Evolutionary conservation across 2,797 vertebrate genomes (phyloP).

Genomic region (Staurois parvus): DNA sequence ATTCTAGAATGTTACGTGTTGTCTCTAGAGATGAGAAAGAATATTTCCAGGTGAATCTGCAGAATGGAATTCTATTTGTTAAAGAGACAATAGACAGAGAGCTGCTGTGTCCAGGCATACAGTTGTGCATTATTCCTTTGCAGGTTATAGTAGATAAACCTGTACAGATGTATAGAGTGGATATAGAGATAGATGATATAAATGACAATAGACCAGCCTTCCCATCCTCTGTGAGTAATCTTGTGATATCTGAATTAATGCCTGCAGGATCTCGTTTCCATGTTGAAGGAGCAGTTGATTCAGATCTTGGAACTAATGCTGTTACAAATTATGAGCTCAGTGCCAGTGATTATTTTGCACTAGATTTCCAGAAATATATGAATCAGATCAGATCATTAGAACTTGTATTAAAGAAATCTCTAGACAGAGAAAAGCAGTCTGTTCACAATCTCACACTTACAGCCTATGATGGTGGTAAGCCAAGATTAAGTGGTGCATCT

Average conservation of each 20-base stretch:
- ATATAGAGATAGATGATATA: slow-evolving; percentile 75
- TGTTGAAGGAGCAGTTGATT: slow-evolving; percentile 74
- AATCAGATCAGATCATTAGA: slow-evolving; percentile 66
- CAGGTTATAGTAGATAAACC: slow-evolving; percentile 69
- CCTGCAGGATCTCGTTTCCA: slow-evolving; percentile 74
- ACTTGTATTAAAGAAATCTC: slow-evolving; percentile 76
- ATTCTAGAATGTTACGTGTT: slow-evolving; percentile 74
- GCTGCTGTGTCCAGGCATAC: slow-evolving; percentile 64
- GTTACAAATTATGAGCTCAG: slow-evolving; percentile 75
- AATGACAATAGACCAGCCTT: slow-evolving; percentile 78
- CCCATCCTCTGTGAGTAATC: slow-evolving; percentile 68
- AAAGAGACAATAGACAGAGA: slow-evolving; percentile 70
- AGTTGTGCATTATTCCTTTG: slow-evolving; percentile 64
- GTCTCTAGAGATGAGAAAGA: slow-evolving; percentile 66
- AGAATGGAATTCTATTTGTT: slow-evolving; percentile 64
- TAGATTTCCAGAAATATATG: slow-evolving; percentile 75
- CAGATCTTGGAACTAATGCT: slow-evolving; percentile 76
- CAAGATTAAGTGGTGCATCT: slow-evolving; percentile 70
- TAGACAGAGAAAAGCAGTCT: slow-evolving; percentile 78
- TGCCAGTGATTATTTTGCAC: slow-evolving; percentile 71
- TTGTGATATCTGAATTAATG: slow-evolving; percentile 77
- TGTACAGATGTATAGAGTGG: slow-evolving; percentile 74
- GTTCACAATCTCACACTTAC: slow-evolving; percentile 73
- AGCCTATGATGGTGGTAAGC: slow-evolving; percentile 75
- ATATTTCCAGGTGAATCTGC: slow-evolving; percentile 57